Evolutionary conservation across 2,888 invertebrate species (phyloP), one percentile per base, ranked within the genome.

Genomic region (Sminthurinus aureus): DNA sequence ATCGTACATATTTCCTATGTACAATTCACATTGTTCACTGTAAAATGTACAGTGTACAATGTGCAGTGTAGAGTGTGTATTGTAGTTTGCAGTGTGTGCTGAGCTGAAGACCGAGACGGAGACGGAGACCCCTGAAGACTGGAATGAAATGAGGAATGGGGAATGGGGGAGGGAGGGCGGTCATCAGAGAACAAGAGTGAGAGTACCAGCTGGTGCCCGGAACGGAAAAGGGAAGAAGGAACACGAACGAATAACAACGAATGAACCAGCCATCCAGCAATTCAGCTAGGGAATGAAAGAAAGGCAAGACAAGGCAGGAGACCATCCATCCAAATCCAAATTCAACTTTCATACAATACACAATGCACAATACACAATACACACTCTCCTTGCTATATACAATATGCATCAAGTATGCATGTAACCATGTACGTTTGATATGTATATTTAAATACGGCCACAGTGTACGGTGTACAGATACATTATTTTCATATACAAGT

Each of bases 181-280:
- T 71, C 71, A 71, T 8, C 22, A 67, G 67, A 67, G 20, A 38
- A 38, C 38, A 38, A 38, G 22, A 24, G 38, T 22, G 22, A 18
- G n/a, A 79, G 79, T 82, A 80, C 79, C 83, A 83, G 83, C 83
- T 83, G 81, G 81, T 82, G 79, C 78, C 82, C 58, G 82, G 81
- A 82, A 81, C 82, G 73, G 78, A 82, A 71, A 50, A 26, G 69
- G 58, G 24, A 26, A 38, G 38, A 38, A 38, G 38, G 6, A 38
- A 38, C 38, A 38, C 38, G 38, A 38, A 38, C 38, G 71, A 71
- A 24, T 22, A 8, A 52, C 52, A 52, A 52, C 52, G 9, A 52
- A 52, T 11, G 13, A 52, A 52, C 52, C 9, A 52, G 13, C 52
- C 8, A 52, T 13, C 58, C 58, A 58, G 15, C 15, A 18, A 20